Base-by-base conservation (phyloP, 2,888 invertebrate genomes). In the Empis stercorea region DNA sequence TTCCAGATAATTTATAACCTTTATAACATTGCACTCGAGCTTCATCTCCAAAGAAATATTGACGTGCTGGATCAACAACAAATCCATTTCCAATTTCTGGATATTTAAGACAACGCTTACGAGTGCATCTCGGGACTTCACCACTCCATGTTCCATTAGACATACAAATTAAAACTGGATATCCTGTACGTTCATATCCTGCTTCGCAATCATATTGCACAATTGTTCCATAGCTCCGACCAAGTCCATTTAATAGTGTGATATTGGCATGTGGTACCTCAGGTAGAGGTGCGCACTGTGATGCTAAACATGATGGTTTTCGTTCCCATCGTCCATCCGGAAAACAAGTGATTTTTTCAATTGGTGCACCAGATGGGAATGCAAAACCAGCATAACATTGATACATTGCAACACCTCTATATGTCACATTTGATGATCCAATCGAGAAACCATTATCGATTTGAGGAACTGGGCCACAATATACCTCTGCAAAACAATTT, bases 361-460 rank as follows among this genome's bases (percentile, higher is more conserved):
- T 86, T 0, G 88, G 87, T 57, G 83, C 76, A 45, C 86, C 85
- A 44, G 89, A 87, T 6, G 91, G 82, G 62, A 96, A 95, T 44
- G 89, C 89, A 63, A 94, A 94, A 39, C 93, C 95, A 46, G 94
- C 93, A 65, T 96, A 95, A 64, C 95, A 96, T 63, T 94, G 93
- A 65, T 95, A 96, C 65, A 89, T 92, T 47, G 94, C 94, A 54
- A 89, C 76, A 32, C 94, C 95, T 52, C 83, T 79, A 63, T 89
- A 96, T 1, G 94, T 95, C 9, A 96, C 95, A 67, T 95, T 95
- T 4, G 92, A 86, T 1, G 95, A 92, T 43, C 89, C 91, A 63
- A 92, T 92, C 3, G 94, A 94, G 70, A 94, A 95, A 43, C 95
- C 95, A 65, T 95, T 96, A 62, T 93, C 91, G 53, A 96, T 96